Evolutionary conservation across 1,140 invertebrate genomes (phyloP).

Genomic region (Leptinotarsa undecemlineata): DNA sequence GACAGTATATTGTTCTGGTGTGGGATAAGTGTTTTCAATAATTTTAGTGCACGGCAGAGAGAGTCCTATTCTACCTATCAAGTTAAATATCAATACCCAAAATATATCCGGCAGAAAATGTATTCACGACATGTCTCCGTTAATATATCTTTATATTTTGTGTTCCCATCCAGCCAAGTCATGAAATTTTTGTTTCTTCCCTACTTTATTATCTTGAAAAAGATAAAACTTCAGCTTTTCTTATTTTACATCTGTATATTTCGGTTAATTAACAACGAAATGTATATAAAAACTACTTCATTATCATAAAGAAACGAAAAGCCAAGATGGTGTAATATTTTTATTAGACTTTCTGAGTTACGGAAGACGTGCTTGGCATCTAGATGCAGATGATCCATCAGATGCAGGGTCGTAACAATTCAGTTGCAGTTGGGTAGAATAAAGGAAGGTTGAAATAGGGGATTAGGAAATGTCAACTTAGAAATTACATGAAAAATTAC

Average conservation of each 20-base stretch:
- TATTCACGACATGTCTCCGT: constrained; percentile 9
- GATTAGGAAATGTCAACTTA: no score
- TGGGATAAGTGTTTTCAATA: no score
- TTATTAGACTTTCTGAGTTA: constrained; percentile 17
- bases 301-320: constrained; percentile 14
- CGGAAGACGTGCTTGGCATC: constrained; percentile 10
- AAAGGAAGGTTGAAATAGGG: no score
- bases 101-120: background rate
- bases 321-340: constrained; percentile 14
- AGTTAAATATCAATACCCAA: no score
- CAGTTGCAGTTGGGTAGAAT: no score
- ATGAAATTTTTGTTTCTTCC: constrained; percentile 9
- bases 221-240: constrained; percentile 2
- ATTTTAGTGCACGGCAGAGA: no score
- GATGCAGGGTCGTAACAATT: no score
- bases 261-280: constrained; percentile 18
- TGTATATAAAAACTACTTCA: constrained; percentile 22
- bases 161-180: constrained; percentile 8
- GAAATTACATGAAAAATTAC: no score
- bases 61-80: no score
- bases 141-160: constrained; percentile 14
- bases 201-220: constrained; percentile 15
- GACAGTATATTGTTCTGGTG: no score
- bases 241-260: constrained; percentile 21
- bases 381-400: no score